Base-by-base conservation (phyloP, 1,140 invertebrate species). In the Brachionus rubens region DNA sequence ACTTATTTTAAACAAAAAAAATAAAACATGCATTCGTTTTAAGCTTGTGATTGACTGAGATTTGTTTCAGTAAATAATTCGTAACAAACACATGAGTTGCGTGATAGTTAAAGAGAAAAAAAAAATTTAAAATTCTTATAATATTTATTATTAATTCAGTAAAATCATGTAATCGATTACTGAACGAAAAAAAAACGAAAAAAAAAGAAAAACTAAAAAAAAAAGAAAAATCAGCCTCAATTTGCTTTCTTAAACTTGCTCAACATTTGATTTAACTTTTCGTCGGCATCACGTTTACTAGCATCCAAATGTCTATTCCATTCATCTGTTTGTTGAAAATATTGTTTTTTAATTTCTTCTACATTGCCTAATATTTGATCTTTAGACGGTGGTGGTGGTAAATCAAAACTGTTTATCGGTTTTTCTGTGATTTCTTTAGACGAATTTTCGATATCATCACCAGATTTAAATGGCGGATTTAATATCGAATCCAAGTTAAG, bases 221-320 rank as follows among this genome's bases (percentile, higher is more conserved):
- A 50, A 16, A 70, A 47, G 4, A 47, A n/a, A 21, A 10, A 46
- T 19, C 33, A 36, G 21, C 12, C n/a, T 12, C 50, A 12, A 10
- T 50, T 33, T 54, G 68, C 12, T 26, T 72, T 46, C 30, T 16
- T 72, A 10, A 50, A 72, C 24, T 72, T 36, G 50, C 21, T 40
- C 19, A 72, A 26, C 68, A 72, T 72, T 72, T 72, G 16, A 50
- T 72, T 50, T 41, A 72, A 54, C 24, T 72, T 72, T 72, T 72
- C 68, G 16, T 72, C 68, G 19, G 68, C 68, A 16, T 72, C 68
- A 36, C 68, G 46, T 40, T 54, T 72, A 14, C 68, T 72, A 5
- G 68, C 21, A 48, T 72, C 68, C 47, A 72, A 36, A 30, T 72
- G 68, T 24, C 50, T 2, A 46, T 72, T 72, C 68, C 68, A 72